Base-by-base conservation (phyloP, 2,797 vertebrate genomes). In the Tokudaia muenninki region DNA sequence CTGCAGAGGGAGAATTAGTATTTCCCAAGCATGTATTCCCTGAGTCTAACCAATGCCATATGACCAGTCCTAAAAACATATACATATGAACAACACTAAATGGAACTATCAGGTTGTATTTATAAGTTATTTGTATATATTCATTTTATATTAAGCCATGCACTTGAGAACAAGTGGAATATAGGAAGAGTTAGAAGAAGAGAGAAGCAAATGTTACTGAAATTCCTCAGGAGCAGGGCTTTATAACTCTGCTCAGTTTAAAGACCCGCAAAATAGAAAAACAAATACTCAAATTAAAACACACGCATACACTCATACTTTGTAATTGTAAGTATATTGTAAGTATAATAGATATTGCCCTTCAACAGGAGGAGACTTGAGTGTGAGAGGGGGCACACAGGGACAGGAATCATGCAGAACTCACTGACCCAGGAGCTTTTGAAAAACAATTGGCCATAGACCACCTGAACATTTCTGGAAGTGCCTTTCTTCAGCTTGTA, bases 371-470 rank as follows among this genome's bases (percentile, higher is more conserved):
- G 6, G 0, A 3, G 17, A 21, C n/a, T 86, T 41, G 5, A 8
- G 8, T 22, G 1, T 3, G 11, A 16, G 0, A 59, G 26, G 17
- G 1, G 14, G 26, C 21, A 37, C n/a, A 57, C 6, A 3, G 13
- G 24, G 14, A 57, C 7, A 65, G 22, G 37, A 67, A 29, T 37
- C n/a, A 67, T 5, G 9, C 0, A 31, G 22, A 4, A 59, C 63
- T 72, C 37, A 74, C 29, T 67, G 22, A 72, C 31, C 55, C 52
- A 59, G 59, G 31, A 13, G 52, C 47, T 80, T 95, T 59, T 83
- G 83, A 95, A 94, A 79, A 79, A 12, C 5, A 44, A 26, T 26
- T 44, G 1, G 11, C 37, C 4, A 6, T 59, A 37, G 34, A 41
- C 55, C 57, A 37, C 22, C 55, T 26, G 12, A 37, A 59, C n/a